Percentiles rank a stretch among this genome's conserved stretches.
phyloP scores from a whole-genome alignment of 1,140 invertebrate genomes.

The Rhysida immarginata region DNA sequence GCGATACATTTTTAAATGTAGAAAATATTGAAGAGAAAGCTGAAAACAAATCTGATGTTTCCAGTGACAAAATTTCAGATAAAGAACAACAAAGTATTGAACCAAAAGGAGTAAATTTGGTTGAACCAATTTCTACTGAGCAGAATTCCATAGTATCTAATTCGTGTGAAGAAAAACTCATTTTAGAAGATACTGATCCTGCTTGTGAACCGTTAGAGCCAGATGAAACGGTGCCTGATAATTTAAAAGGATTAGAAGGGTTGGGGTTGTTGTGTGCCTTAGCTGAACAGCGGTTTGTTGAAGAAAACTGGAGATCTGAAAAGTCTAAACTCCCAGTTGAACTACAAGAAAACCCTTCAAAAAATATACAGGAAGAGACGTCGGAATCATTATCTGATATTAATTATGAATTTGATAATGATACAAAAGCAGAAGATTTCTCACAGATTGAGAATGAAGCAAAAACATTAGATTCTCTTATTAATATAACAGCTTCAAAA shows the following conservation, averaged over 20 bases:
- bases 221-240: slow-evolving; percentile 7
- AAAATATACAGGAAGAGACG: no score
- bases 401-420: slow-evolving; percentile 29
- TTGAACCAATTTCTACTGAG: neutral
- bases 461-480: no score
- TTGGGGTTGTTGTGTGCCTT: slow-evolving; percentile 64
- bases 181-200: neutral
- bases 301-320: slow-evolving; percentile 35
- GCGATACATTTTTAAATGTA: slow-evolving; percentile 7
- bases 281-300: slow-evolving; percentile 65
- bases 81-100: slow-evolving; percentile 2
- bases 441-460: no score
- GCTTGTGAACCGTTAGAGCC: neutral
- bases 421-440: slow-evolving; percentile 32
- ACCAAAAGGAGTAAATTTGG: no score
- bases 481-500: no score
- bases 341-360: no score
- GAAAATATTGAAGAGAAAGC: slow-evolving; percentile 14
- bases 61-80: slow-evolving; percentile 8
- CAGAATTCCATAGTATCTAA: no score
- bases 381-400: slow-evolving; percentile 14
- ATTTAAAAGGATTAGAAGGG: slow-evolving; percentile 41
- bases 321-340: no score
- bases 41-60: slow-evolving; percentile 12
- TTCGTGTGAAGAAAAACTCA: neutral